Conservation (phyloP, 2,888 invertebrate species). For the Limenitis camilla region DNA sequence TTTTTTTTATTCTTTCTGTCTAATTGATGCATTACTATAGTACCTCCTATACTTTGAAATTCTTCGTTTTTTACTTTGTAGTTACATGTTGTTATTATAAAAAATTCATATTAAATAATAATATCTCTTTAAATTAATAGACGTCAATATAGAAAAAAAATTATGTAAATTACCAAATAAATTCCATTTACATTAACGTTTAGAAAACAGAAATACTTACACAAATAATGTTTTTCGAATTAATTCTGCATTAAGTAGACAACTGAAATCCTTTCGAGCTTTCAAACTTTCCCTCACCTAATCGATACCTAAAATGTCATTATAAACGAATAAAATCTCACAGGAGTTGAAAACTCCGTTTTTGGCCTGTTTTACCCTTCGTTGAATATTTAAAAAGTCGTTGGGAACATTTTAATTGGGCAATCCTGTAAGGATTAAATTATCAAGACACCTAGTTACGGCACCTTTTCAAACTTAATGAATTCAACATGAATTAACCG, state of each 20-base stretch:
- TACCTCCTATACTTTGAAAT: too few species aligned
- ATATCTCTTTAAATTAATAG: too few species aligned
- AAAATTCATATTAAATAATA: too few species aligned
- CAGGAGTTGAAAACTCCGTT: constrained; percentile 63
- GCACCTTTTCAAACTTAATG: constrained; percentile 65
- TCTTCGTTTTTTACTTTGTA: too few species aligned
- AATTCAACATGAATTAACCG: constrained; percentile 48
- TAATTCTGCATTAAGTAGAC: constrained; percentile 1
- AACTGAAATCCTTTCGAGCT: constrained; percentile 25
- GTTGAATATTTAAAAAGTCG: constrained; percentile 74
- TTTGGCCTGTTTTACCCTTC: constrained; percentile 62
- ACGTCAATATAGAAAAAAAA: too few species aligned
- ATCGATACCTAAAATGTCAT: constrained; percentile 72
- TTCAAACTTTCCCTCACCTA: constrained; percentile 54
- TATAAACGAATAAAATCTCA: constrained; percentile 62
- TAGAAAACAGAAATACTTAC: too few species aligned
- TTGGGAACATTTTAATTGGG: constrained; percentile 72
- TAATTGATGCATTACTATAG: too few species aligned
- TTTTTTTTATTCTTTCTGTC: too few species aligned
- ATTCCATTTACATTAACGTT: too few species aligned
- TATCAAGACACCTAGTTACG: constrained; percentile 74
- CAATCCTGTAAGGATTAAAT: constrained; percentile 71
- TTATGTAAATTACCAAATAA: too few species aligned
- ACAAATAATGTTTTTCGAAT: neutral
- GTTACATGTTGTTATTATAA: too few species aligned